Evolutionary conservation across 1,140 invertebrate species (phyloP), one percentile per base, ranked within the genome.

Genomic region (Mya arenaria): DNA sequence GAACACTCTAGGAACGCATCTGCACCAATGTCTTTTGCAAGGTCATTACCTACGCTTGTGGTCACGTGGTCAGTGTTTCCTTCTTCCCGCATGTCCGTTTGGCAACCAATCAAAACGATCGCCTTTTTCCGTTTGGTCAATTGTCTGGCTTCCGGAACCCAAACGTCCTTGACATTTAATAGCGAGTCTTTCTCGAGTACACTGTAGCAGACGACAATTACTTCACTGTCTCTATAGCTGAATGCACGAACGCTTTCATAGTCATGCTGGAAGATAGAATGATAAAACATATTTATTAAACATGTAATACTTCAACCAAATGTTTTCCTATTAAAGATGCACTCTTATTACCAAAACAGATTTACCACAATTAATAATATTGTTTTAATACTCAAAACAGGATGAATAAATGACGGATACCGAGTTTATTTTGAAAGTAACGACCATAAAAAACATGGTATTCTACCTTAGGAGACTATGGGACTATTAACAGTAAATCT

Each of bases 131-230:
- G 95, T 94, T 98, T 99, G 92, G 99, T 98, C 80, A 94, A 92
- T 92, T 99, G 97, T 82, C 94, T 93, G 28, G 94, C 92, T 90
- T 95, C 94, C 8, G 93, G 92, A 68, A 92, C 89, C 94, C 94
- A 92, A 94, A 98, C 99, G 83, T 97, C 98, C 88, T 97, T 95
- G 72, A 99, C 98, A 93, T 99, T 99, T 93, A 99, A 97, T 94
- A 99, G 99, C 82, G 97, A 98, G 17, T 98, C 97, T 77, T 98
- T 98, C 85, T 98, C 99, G 60, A 99, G 97, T 78, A 99, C 98
- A 88, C 98, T 99, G 94, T 99, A 99, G 94, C 98, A 99, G 44
- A 99, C 98, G 83, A 99, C 95, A 94, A 99, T 99, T 68, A 99
- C 98, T 93, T 99, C 98, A 37, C 98, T 99, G 92, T 99, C 97